phyloP scores from a whole-genome alignment of 1,140 invertebrate species.

The Gryon sp. region DNA sequence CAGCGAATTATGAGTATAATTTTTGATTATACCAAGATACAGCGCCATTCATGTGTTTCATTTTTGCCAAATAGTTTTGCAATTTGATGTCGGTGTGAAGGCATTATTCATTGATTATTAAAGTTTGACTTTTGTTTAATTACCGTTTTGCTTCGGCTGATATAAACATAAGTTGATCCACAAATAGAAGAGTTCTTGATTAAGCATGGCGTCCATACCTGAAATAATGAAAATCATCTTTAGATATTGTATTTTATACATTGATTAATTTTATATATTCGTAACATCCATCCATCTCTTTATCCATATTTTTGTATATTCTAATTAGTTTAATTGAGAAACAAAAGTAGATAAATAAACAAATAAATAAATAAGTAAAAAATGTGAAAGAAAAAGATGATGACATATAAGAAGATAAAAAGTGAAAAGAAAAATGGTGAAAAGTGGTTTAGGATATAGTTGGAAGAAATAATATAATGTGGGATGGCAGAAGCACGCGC shows the following conservation, averaged over 20 bases:
- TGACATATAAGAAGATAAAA: not conserved
- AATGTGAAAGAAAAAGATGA: not conserved
- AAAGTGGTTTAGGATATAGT: slow-evolving; percentile 27
- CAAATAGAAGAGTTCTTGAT: slow-evolving; percentile 60
- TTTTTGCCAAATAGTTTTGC: not conserved
- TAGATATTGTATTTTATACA: not conserved
- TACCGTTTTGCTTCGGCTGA: slow-evolving; percentile 62
- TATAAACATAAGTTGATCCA: slow-evolving; percentile 65
- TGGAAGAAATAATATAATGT: slow-evolving; percentile 56
- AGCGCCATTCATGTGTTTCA: too few species aligned
- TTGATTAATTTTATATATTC: too few species aligned
- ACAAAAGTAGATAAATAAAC: not conserved
- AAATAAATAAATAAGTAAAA: not conserved
- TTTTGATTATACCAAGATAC: too few species aligned
- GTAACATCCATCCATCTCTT: too few species aligned
- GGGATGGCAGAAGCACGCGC: slow-evolving; percentile 55
- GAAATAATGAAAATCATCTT: slow-evolving; percentile 34
- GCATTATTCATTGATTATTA: slow-evolving; percentile 38
- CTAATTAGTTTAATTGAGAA: too few species aligned
- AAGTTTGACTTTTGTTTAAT: slow-evolving; percentile 55
- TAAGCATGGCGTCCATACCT: slow-evolving; percentile 64
- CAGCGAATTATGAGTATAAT: too few species aligned
- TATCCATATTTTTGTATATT: too few species aligned
- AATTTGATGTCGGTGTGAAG: slow-evolving; percentile 9
- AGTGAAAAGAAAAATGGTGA: slow-evolving; percentile 6